Evolutionary conservation across 2,888 invertebrate genomes (phyloP).

Genomic region (Parasteatoda lunata): DNA sequence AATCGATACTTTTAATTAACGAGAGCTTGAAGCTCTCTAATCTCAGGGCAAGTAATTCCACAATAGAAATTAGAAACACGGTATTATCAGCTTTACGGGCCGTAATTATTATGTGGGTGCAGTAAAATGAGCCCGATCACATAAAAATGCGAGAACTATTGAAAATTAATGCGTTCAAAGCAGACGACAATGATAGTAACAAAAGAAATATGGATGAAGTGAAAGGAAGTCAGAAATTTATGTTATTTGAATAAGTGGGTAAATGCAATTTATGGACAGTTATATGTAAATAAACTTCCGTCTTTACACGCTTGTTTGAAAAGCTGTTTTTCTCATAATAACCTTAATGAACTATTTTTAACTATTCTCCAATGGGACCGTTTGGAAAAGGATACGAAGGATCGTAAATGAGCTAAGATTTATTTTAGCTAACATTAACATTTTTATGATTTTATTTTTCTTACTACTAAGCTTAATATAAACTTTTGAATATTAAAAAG

Average conservation of each 20-base stretch:
- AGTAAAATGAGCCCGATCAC: constrained; percentile 12
- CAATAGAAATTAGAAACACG: constrained; percentile 57
- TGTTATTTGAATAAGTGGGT: constrained; percentile 30
- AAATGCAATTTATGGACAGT: constrained; percentile 37
- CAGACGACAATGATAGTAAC: constrained; percentile 36
- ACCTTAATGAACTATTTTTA: constrained; percentile 29
- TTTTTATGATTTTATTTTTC: no score
- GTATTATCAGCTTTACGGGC: constrained; percentile 44
- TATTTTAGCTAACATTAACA: no score
- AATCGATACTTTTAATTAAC: constrained; percentile 60
- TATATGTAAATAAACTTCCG: constrained; percentile 27
- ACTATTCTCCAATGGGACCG: constrained; percentile 7
- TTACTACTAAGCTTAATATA: no score
- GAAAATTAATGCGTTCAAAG: constrained; percentile 46
- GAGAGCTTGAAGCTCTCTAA: constrained; percentile 29
- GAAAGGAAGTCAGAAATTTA: constrained; percentile 24
- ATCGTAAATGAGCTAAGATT: neutral
- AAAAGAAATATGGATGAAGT: constrained; percentile 20
- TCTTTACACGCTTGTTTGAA: neutral
- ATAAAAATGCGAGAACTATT: constrained; percentile 27
- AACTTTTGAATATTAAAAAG: no score
- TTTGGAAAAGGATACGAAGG: neutral
- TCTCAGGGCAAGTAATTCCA: constrained; percentile 33
- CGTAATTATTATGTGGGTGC: constrained; percentile 35
- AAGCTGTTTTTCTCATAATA: neutral